Base-by-base conservation (phyloP, 1,140 invertebrate genomes). In the Calycopis cecrops region DNA sequence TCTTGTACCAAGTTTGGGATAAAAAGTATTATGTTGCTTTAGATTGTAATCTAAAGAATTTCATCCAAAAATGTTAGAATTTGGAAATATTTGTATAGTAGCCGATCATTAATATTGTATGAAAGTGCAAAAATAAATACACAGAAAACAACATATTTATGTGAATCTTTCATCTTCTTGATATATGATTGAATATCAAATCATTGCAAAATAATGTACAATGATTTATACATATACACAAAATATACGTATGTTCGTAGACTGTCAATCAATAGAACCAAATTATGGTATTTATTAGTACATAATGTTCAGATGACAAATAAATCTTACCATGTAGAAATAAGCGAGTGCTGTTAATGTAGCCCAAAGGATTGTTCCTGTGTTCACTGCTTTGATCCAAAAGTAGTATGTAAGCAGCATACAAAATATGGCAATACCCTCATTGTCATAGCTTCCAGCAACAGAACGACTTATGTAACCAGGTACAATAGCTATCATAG, bases 381-480 rank as follows among this genome's bases (percentile, higher is more conserved):
- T 98, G 88, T 99, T 99, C 0, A 99, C 96, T 12, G 97, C 93
- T 88, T 99, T 99, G 52, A 99, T 98, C 98, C 98, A 99, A 80
- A 97, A 92, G 76, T 97, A 98, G 85, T 99, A 99, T 0, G 98
- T 99, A 38, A 99, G 90, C 49, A 99, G 87, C 97, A 99, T 99
- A 81, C 97, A 99, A 89, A 99, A 99, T 72, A 99, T 99, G 28
- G 98, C 98, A 82, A 99, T 99, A 54, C 97, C 98, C 91, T 99
- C 98, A 84, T 99, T 99, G 84, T 99, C 98, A 79, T 99, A 99
- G 40, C 97, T 98, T 35, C 98, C 98, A 52, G 98, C 98, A 6
- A 99, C 98, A 1, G 97, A 99, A 65, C 98, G 89, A 38, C 96
- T 98, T 73, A 99, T 99, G 79, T 99, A 99, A 12, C 97, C 98